phyloP scores from a whole-genome alignment of 1,140 invertebrate genomes.

The Ridgeia piscesae region DNA sequence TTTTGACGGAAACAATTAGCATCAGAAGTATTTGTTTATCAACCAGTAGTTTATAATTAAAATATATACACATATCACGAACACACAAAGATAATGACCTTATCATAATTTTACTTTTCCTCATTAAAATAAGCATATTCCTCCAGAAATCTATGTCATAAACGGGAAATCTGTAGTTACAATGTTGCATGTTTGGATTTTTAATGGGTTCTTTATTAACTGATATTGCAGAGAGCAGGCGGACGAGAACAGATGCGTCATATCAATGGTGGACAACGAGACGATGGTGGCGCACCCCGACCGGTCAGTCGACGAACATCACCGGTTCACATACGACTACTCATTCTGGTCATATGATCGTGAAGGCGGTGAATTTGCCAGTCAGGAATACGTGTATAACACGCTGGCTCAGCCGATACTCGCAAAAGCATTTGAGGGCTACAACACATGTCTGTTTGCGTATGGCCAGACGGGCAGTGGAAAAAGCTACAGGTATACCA shows the following conservation, averaged over 20 bases:
- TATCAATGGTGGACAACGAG: slow-evolving; percentile 62
- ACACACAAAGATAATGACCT: no score
- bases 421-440: slow-evolving; percentile 56
- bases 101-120: no score
- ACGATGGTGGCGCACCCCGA: slow-evolving; percentile 59
- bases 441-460: slow-evolving; percentile 75
- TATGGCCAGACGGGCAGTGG: slow-evolving; percentile 95
- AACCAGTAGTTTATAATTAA: no score
- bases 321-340: slow-evolving; percentile 66
- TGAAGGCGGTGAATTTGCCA: slow-evolving; percentile 42
- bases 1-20: no score
- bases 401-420: slow-evolving; percentile 51
- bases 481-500: slow-evolving; percentile 71
- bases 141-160: no score
- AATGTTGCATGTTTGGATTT: slow-evolving; percentile 1
- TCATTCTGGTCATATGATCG: slow-evolving; percentile 65
- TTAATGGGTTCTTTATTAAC: neutral
- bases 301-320: slow-evolving; percentile 55
- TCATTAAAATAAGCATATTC: no score
- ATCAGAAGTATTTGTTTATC: no score
- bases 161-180: no score
- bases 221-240: slow-evolving; percentile 58
- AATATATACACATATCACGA: no score
- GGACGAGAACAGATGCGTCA: slow-evolving; percentile 60
- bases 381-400: slow-evolving; percentile 52